Percentiles rank a stretch among this genome's conserved stretches.
Conservation (phyloP, 2,113 vertebrate species). For the Campylomormyrus numenius region DNA sequence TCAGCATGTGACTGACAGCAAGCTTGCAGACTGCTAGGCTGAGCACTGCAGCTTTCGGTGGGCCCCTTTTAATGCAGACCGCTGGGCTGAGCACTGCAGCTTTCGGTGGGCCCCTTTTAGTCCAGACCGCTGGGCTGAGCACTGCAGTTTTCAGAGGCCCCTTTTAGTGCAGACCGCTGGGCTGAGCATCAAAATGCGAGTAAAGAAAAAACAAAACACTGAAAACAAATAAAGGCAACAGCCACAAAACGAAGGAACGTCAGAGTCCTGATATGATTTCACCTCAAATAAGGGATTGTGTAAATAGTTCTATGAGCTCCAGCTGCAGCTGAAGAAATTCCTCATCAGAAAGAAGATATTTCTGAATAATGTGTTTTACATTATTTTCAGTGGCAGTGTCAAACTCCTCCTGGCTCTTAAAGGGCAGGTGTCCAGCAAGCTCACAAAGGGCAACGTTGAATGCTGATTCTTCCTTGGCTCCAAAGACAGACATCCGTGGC, state of each 20-base stretch:
- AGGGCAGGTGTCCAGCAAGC: slow-evolving; percentile 78
- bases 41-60: too few species aligned
- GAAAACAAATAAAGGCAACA: not conserved
- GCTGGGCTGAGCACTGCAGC: not conserved
- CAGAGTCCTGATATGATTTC: not conserved
- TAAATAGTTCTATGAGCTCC: slow-evolving; percentile 54
- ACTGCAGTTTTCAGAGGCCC: too few species aligned
- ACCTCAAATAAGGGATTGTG: not conserved
- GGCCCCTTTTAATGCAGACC: not conserved
- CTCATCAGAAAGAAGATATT: slow-evolving; percentile 58
- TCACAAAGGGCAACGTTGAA: slow-evolving; percentile 90
- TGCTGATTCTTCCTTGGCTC: slow-evolving; percentile 65
- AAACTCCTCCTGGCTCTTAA: slow-evolving; percentile 67
- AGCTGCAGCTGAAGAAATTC: slow-evolving; percentile 54
- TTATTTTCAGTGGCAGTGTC: slow-evolving; percentile 58
- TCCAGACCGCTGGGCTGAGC: too few species aligned
- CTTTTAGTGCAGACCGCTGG: not conserved
- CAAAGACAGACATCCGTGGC: slow-evolving; percentile 72
- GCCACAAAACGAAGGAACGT: not conserved
- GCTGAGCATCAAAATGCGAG: not conserved
- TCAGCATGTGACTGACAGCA: not conserved
- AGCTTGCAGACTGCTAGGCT: not conserved
- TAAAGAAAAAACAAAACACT: not conserved
- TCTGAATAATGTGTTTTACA: slow-evolving; percentile 57
- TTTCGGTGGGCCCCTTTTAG: too few species aligned